These are phyloP conservation scores for Crioceris asparagi DNA, from an alignment of 2,888 invertebrate genomes.

Conservation along the genomic window DNA sequence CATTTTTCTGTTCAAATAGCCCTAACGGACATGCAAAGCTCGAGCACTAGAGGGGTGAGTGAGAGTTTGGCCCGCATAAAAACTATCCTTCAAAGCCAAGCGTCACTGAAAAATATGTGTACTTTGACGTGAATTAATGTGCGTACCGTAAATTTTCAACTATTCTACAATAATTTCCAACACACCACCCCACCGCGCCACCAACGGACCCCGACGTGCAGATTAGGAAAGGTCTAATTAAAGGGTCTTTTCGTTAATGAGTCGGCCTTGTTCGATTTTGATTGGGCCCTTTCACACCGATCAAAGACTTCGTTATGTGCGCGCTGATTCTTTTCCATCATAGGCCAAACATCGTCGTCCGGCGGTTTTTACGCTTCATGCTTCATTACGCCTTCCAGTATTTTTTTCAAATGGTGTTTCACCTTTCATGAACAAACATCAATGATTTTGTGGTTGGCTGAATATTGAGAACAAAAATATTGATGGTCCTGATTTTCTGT, in stretches of 20 bases:
- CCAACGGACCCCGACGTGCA: conserved; percentile 8
- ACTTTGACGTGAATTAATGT: conserved; percentile 42
- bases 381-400: no score
- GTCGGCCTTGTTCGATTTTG: conserved; percentile 30
- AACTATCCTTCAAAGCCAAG: conserved; percentile 40
- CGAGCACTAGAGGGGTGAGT: conserved; percentile 24
- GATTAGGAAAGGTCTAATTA: conserved; percentile 19
- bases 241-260: conserved; percentile 26
- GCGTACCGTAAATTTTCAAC: conserved; percentile 40
- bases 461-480: no score
- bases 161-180: conserved; percentile 37
- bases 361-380: no score
- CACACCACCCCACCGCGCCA: no score
- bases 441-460: no score
- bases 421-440: no score
- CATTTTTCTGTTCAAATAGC: conserved; percentile 38
- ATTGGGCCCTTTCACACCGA: conserved; percentile 27
- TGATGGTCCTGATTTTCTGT: no score
- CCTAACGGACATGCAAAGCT: conserved; percentile 29
- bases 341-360: no score
- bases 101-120: conserved; percentile 40
- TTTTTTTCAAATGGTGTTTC: no score
- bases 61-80: conserved; percentile 39
- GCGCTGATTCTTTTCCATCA: no score
- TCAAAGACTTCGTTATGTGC: conserved; percentile 15